Evolutionary conservation across 2,888 invertebrate genomes (phyloP).

Genomic region (Plagodis dolabraria): DNA sequence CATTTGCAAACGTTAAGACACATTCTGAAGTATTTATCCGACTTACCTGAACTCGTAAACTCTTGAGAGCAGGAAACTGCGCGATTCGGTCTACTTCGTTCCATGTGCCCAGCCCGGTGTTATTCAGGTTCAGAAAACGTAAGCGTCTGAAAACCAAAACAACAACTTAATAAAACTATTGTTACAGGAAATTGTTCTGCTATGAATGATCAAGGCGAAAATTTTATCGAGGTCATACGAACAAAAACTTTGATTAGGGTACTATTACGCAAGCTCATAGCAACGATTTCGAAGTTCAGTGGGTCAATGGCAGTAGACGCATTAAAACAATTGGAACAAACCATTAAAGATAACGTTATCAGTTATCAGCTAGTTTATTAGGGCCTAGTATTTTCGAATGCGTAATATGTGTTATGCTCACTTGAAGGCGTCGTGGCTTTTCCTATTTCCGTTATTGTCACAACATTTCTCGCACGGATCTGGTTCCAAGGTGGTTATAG

Average conservation of each 20-base stretch:
- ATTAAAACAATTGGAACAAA: conserved; percentile 45
- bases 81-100: conserved; percentile 94
- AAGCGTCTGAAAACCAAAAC: conserved; percentile 83
- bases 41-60: conserved; percentile 92
- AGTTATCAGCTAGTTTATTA: conserved; percentile 33
- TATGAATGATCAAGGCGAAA: conserved; percentile 24
- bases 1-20: conserved; percentile 38
- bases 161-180: conserved; percentile 36
- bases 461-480: conserved; percentile 85
- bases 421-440: conserved; percentile 87
- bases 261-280: conserved; percentile 37
- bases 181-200: conserved; percentile 23
- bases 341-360: conserved; percentile 34
- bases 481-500: conserved; percentile 86
- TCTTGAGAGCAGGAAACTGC: conserved; percentile 92
- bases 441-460: conserved; percentile 75
- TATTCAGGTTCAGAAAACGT: conserved; percentile 93
- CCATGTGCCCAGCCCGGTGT: conserved; percentile 93
- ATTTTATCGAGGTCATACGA: conserved; percentile 29
- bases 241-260: conserved; percentile 34
- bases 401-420: conserved; percentile 57
- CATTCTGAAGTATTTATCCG: conserved; percentile 33
- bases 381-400: conserved; percentile 19
- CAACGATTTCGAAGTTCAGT: conserved; percentile 59
- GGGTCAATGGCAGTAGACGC: conserved; percentile 64